Evolutionary conservation across 2,888 invertebrate genomes (phyloP).

Genomic region (Diploptera punctata): DNA sequence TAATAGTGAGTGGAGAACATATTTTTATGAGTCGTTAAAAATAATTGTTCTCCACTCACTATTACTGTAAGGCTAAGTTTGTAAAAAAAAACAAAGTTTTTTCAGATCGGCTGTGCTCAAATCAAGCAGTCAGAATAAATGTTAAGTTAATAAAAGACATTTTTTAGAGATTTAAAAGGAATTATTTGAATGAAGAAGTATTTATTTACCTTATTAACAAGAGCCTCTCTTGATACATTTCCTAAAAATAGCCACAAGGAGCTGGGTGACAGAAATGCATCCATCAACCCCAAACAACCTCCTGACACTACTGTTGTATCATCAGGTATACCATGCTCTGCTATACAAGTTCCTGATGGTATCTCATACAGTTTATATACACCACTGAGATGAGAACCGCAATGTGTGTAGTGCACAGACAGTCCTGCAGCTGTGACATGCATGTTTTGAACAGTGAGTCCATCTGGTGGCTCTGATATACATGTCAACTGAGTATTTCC

Average conservation of each 20-base stretch:
- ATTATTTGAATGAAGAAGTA: no score
- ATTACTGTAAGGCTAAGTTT: no score
- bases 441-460: neutral
- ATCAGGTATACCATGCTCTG: slow-evolving; percentile 23
- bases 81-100: no score
- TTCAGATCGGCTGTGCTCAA: no score
- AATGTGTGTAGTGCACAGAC: slow-evolving; percentile 27
- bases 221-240: slow-evolving; percentile 28
- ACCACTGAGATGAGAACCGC: neutral
- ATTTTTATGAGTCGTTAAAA: no score
- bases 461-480: neutral
- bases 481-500: no score
- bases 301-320: slow-evolving; percentile 48
- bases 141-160: no score
- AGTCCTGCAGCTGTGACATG: slow-evolving; percentile 33
- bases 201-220: slow-evolving; percentile 39
- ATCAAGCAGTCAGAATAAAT: no score
- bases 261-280: slow-evolving; percentile 55
- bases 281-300: slow-evolving; percentile 57
- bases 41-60: no score
- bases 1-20: no score
- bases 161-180: no score
- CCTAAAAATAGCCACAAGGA: slow-evolving; percentile 52
- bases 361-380: slow-evolving; percentile 30
- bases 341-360: slow-evolving; percentile 6